A percentile compares a stretch with the other conserved stretches of the same genome.
Conservation (phyloP, 2,888 invertebrate genomes). For the Theodoxus fluviatilis region DNA sequence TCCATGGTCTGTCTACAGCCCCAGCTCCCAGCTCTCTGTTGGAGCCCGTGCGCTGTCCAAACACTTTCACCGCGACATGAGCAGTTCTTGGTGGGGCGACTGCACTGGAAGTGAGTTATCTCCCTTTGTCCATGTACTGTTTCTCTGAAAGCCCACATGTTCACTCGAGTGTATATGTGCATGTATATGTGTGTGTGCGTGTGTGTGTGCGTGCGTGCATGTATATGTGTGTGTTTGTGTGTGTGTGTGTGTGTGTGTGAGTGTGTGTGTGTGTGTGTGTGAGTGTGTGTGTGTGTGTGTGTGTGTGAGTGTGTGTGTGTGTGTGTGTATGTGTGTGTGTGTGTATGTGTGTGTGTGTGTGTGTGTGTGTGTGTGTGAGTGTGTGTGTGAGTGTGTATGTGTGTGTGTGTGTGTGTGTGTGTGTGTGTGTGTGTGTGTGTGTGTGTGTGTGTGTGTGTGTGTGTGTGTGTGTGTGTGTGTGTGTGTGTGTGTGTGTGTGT, state of each 20-base stretch:
- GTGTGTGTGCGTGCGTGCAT: background rate
- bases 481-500: too few relatives aligned
- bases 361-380: too few relatives aligned
- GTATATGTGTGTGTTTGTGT: background rate
- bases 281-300: background rate
- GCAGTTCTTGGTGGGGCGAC: conserved; percentile 60
- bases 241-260: background rate
- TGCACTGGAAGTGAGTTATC: conserved; percentile 59
- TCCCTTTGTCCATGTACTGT: too few relatives aligned
- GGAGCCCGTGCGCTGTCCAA: conserved; percentile 63
- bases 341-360: too few relatives aligned
- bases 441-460: too few relatives aligned
- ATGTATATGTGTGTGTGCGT: background rate
- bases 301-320: background rate
- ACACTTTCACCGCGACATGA: conserved; percentile 59
- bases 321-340: too few relatives aligned
- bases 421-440: too few relatives aligned
- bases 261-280: background rate
- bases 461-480: too few relatives aligned
- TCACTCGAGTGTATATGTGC: background rate
- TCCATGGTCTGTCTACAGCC: conserved; percentile 52
- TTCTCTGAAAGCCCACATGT: background rate
- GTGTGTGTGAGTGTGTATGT: too few relatives aligned
- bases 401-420: too few relatives aligned
- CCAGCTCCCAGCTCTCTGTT: conserved; percentile 52